A percentile compares a stretch with the other conserved stretches of the same genome.
phyloP scores from a whole-genome alignment of 2,113 vertebrate species.

The Peromyscus californicus region DNA sequence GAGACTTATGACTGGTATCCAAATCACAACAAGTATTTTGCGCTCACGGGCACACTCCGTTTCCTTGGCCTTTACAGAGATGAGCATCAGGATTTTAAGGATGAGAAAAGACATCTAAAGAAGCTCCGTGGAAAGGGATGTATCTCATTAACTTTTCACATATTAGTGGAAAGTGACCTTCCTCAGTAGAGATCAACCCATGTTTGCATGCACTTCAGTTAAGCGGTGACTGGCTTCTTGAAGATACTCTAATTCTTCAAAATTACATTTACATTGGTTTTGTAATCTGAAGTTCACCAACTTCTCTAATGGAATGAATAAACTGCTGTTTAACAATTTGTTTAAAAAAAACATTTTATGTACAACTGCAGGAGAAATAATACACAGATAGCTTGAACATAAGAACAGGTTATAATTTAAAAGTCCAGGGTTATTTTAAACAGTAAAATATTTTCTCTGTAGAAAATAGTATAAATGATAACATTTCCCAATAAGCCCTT shows the following conservation, averaged over 20 bases:
- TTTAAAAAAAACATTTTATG: background rate
- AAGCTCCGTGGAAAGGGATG: slow-evolving; percentile 95
- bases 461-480: too few relatives aligned
- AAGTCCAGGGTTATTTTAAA: too few relatives aligned
- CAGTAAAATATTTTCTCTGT: too few relatives aligned
- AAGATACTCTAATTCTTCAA: slow-evolving; percentile 23
- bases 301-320: slow-evolving; percentile 25
- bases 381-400: too few relatives aligned
- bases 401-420: too few relatives aligned
- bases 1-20: slow-evolving; percentile 97
- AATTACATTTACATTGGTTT: slow-evolving; percentile 21
- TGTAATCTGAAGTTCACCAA: slow-evolving; percentile 35
- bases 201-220: background rate
- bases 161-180: background rate
- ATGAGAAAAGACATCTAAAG: slow-evolving; percentile 94
- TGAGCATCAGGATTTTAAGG: slow-evolving; percentile 97
- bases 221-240: slow-evolving; percentile 12
- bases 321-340: background rate
- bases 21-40: slow-evolving; percentile 93
- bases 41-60: slow-evolving; percentile 93
- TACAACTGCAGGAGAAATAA: too few relatives aligned
- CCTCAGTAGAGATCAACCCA: background rate
- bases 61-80: slow-evolving; percentile 97
- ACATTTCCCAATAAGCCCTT: too few relatives aligned
- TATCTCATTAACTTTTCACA: background rate